phyloP scores from a whole-genome alignment of 2,113 vertebrate genomes.

The Butorides virescens region DNA sequence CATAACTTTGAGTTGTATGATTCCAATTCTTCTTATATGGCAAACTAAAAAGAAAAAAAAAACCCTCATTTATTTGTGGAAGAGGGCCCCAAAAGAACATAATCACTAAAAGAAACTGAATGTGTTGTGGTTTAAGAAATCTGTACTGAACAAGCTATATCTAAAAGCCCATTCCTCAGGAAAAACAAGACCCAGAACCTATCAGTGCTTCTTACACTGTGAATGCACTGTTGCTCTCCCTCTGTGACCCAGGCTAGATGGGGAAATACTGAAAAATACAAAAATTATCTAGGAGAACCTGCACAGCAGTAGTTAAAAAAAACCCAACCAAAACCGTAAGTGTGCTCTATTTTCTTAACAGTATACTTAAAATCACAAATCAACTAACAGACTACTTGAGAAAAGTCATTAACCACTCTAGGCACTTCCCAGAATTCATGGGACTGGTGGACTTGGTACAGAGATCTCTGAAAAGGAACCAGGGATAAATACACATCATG shows the following conservation, averaged over 20 bases:
- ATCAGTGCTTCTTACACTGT: background rate
- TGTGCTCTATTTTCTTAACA: background rate
- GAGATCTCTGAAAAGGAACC: background rate
- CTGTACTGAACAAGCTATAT: background rate
- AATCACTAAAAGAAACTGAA: background rate
- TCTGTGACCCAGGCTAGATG: background rate
- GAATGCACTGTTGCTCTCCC: background rate
- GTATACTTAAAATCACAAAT: background rate
- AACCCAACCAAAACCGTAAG: background rate
- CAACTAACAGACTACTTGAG: background rate
- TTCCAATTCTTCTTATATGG: background rate
- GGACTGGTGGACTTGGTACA: background rate
- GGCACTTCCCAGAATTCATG: background rate
- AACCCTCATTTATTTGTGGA: background rate
- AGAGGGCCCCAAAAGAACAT: background rate
- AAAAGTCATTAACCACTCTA: background rate
- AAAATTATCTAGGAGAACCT: background rate
- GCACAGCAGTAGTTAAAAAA: background rate
- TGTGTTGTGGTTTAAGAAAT: background rate
- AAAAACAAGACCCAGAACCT: background rate
- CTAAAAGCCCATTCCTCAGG: background rate
- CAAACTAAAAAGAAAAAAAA: background rate
- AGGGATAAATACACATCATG: background rate
- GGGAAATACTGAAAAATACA: background rate
- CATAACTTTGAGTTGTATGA: background rate